Percentiles rank a stretch among this genome's conserved stretches.
phyloP scores from a whole-genome alignment of 2,888 invertebrate genomes.

The Cryptus armator region DNA sequence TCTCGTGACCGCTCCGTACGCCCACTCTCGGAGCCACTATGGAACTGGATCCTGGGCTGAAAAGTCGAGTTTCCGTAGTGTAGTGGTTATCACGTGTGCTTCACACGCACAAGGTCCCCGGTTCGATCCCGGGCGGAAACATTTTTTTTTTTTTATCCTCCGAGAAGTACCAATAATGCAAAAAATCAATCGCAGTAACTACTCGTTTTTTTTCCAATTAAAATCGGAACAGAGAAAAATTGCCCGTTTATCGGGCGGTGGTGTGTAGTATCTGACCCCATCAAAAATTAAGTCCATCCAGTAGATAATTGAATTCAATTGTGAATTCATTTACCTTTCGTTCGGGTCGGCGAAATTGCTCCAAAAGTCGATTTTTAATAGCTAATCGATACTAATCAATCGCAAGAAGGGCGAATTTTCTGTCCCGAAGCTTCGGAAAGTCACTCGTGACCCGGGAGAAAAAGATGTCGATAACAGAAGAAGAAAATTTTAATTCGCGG shows the following conservation, averaged over 20 bases:
- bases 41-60: background rate
- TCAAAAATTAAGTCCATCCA: too few relatives aligned
- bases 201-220: too few relatives aligned
- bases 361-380: background rate
- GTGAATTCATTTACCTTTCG: background rate
- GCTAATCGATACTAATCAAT: background rate
- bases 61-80: slow-evolving; percentile 89
- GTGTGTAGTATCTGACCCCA: too few relatives aligned
- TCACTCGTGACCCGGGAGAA: background rate
- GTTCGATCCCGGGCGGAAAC: slow-evolving; percentile 82
- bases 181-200: background rate
- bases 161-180: background rate
- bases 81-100: slow-evolving; percentile 93
- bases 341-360: background rate
- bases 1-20: background rate
- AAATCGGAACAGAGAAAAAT: too few relatives aligned
- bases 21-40: background rate
- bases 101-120: slow-evolving; percentile 89
- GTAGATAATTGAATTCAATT: too few relatives aligned
- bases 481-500: slow-evolving; percentile 57
- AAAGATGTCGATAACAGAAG: slow-evolving; percentile 40
- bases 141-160: slow-evolving; percentile 65
- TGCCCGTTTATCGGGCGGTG: too few relatives aligned
- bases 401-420: background rate
- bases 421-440: slow-evolving; percentile 1